A percentile compares a stretch with the other conserved stretches of the same genome.
Evolutionary conservation across 2,113 vertebrate genomes (phyloP).

Genomic region (Phylloscopus trochiloides): DNA sequence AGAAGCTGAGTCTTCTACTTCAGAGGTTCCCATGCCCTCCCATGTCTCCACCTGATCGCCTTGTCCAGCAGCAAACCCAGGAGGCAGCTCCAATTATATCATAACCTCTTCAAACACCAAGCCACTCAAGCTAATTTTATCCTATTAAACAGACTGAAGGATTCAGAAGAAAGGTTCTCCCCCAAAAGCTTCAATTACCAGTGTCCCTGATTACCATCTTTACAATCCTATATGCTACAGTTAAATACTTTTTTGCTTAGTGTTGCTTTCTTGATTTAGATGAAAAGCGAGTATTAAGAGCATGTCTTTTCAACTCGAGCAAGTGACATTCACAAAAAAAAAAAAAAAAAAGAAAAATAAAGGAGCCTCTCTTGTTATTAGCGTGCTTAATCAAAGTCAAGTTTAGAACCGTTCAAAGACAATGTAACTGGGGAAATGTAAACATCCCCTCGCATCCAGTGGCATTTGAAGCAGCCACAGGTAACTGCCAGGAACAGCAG

Average conservation of each 20-base stretch:
- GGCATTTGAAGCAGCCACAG: constrained; percentile 52
- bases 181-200: constrained; percentile 82
- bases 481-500: constrained; percentile 11
- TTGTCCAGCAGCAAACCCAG: constrained; percentile 81
- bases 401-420: constrained; percentile 64
- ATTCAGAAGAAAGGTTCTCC: constrained; percentile 80
- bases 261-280: constrained; percentile 76
- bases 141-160: constrained; percentile 82
- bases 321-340: constrained; percentile 66
- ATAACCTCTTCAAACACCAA: constrained; percentile 82
- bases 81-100: constrained; percentile 82
- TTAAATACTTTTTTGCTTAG: constrained; percentile 77
- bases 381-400: constrained; percentile 74
- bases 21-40: constrained; percentile 74
- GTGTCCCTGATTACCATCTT: constrained; percentile 78
- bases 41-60: constrained; percentile 77
- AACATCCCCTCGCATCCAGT: background rate
- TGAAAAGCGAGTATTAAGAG: constrained; percentile 77
- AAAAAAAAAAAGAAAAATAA: background rate
- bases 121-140: constrained; percentile 82
- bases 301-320: constrained; percentile 70
- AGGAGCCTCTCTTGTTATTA: constrained; percentile 66
- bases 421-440: constrained; percentile 15
- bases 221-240: constrained; percentile 75
- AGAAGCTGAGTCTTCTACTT: constrained; percentile 68